These are phyloP conservation scores for Platichthys flesus DNA, from an alignment of 2,113 vertebrate genomes.

Conservation along the genomic window DNA sequence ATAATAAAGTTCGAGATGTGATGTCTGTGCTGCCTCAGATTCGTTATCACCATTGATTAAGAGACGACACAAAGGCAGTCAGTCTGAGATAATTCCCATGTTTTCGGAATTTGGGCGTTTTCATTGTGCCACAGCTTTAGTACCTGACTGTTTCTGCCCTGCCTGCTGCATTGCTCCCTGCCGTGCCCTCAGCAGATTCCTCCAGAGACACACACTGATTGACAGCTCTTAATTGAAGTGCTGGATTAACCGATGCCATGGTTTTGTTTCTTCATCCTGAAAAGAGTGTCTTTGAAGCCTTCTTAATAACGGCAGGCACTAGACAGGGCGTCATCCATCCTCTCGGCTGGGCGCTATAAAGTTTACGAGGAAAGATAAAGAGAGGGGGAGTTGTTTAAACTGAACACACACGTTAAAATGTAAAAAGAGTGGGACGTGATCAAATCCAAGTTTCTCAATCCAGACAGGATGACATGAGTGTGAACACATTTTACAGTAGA, in stretches of 20 bases:
- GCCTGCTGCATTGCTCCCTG: constrained; percentile 11
- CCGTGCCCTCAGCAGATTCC: not conserved
- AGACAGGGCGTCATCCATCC: constrained; percentile 49
- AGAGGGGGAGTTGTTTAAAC: constrained; percentile 25
- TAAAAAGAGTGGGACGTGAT: constrained; percentile 20
- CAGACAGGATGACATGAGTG: not conserved
- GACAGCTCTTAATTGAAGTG: constrained; percentile 71
- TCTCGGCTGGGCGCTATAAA: constrained; percentile 50
- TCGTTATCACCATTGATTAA: not conserved
- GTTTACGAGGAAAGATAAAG: constrained; percentile 28
- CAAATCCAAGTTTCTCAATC: constrained; percentile 2
- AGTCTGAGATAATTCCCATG: not conserved
- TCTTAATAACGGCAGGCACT: constrained; percentile 47
- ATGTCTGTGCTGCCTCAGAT: not conserved
- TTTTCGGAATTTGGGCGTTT: no score
- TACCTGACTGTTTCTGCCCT: constrained; percentile 19
- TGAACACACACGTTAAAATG: constrained; percentile 15
- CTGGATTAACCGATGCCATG: constrained; percentile 76
- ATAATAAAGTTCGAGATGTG: not conserved
- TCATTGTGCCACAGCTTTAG: no score
- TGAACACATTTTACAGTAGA: not conserved
- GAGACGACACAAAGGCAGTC: not conserved
- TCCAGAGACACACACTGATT: constrained; percentile 43
- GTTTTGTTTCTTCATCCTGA: constrained; percentile 56
- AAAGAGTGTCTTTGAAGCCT: constrained; percentile 36